A percentile compares a stretch with the other conserved stretches of the same genome.
Conservation (phyloP, 1,140 invertebrate species). For the Latrodectus geometricus region DNA sequence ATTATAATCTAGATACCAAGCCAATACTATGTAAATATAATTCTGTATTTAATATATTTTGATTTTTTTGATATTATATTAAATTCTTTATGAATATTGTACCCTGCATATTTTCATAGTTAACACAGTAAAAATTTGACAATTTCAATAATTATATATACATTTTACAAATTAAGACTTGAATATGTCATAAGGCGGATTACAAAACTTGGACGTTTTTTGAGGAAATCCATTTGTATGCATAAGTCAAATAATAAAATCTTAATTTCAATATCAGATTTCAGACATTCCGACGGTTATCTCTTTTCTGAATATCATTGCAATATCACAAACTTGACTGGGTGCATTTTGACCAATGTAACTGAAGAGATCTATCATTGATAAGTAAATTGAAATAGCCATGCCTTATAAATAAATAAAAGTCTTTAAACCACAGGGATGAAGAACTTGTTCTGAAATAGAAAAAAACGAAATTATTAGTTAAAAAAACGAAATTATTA, state of each 20-base stretch:
- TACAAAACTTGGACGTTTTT: constrained; percentile 46
- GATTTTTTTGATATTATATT: constrained; percentile 19
- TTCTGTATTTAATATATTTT: constrained; percentile 26
- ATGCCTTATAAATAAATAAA: neutral
- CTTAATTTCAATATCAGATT: too few species aligned
- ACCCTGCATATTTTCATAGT: constrained; percentile 35
- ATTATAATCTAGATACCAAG: too few species aligned
- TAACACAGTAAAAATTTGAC: constrained; percentile 9
- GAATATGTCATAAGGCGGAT: constrained; percentile 24
- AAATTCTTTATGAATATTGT: constrained; percentile 10
- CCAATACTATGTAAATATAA: too few species aligned
- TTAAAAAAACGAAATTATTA: too few species aligned
- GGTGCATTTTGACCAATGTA: too few species aligned
- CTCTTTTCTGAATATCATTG: neutral
- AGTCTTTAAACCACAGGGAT: constrained; percentile 41
- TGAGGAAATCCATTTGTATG: constrained; percentile 1
- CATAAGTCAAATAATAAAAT: too few species aligned
- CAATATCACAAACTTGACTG: neutral
- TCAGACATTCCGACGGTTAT: too few species aligned
- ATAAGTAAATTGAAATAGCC: neutral
- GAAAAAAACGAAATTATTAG: constrained; percentile 13
- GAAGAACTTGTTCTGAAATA: constrained; percentile 16
- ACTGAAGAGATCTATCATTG: too few species aligned
- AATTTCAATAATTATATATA: constrained; percentile 30
- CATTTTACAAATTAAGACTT: constrained; percentile 8